These are phyloP conservation scores for Paramormyrops hopkinsi DNA, from an alignment of 2,797 vertebrate species.

Conservation along the genomic window DNA sequence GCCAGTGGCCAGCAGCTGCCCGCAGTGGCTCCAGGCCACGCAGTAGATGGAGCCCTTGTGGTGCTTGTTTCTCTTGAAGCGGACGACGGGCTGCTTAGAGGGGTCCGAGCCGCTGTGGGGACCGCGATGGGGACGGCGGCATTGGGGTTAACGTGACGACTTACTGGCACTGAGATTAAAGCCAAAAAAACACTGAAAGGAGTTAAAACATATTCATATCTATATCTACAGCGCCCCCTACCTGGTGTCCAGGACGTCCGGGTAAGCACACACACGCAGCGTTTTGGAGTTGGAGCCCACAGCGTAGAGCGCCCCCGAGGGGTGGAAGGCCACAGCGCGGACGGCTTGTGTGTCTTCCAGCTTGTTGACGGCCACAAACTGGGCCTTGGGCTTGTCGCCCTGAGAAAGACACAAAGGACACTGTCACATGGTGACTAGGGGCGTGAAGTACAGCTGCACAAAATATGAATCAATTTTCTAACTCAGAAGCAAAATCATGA, in stretches of 20 bases:
- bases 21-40: slow-evolving; percentile 94
- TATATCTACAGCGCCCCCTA: slow-evolving; percentile 39
- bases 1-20: slow-evolving; percentile 89
- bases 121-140: slow-evolving; percentile 28
- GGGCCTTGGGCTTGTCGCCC: slow-evolving; percentile 68
- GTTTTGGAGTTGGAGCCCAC: slow-evolving; percentile 97
- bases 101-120: slow-evolving; percentile 60
- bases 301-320: slow-evolving; percentile 81
- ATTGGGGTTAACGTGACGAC: neutral
- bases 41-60: slow-evolving; percentile 99
- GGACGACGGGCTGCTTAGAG: slow-evolving; percentile 75
- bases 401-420: slow-evolving; percentile 23
- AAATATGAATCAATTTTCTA: neutral
- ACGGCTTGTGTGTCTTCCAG: slow-evolving; percentile 93
- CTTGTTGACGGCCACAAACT: slow-evolving; percentile 74
- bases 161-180: neutral
- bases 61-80: slow-evolving; percentile 96
- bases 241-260: slow-evolving; percentile 80
- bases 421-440: slow-evolving; percentile 28
- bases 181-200: neutral
- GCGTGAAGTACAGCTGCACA: neutral
- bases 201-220: neutral
- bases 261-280: slow-evolving; percentile 88
- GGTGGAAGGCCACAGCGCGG: slow-evolving; percentile 93
- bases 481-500: neutral